Conservation (phyloP, 2,113 vertebrate species). For the Noturus placidus region DNA sequence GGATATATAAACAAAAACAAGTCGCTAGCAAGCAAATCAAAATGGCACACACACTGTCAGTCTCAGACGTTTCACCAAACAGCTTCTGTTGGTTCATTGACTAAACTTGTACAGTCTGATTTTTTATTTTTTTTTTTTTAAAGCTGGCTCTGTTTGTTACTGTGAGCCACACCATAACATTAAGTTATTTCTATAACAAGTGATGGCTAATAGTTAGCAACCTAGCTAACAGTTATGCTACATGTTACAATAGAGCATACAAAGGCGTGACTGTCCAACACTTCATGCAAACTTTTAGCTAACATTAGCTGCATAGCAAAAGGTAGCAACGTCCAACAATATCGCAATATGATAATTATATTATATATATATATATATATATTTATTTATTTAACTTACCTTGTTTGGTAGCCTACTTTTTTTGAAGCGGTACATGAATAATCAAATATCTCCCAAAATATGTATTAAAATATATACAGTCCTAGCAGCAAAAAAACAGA, state of each 20-base stretch:
- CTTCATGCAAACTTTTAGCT: not conserved
- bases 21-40: not conserved
- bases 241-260: not conserved
- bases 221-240: constrained; percentile 1
- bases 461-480: not conserved
- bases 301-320: not conserved
- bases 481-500: not conserved
- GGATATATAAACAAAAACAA: no score
- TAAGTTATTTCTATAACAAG: not conserved
- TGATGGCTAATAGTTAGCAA: not conserved
- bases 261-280: not conserved
- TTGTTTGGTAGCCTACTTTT: not conserved
- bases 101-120: not conserved
- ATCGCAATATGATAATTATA: no score
- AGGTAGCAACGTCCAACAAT: not conserved
- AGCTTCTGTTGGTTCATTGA: not conserved
- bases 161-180: not conserved
- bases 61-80: not conserved
- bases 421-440: not conserved
- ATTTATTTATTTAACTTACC: no score
- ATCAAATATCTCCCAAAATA: not conserved
- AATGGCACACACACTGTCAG: not conserved
- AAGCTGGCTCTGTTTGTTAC: not conserved
- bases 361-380: no score
- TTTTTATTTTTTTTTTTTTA: no score